A percentile compares a stretch with the other conserved stretches of the same genome.
These are phyloP conservation scores for Erebia palarica DNA, from an alignment of 2,888 invertebrate genomes.

Conservation along the genomic window DNA sequence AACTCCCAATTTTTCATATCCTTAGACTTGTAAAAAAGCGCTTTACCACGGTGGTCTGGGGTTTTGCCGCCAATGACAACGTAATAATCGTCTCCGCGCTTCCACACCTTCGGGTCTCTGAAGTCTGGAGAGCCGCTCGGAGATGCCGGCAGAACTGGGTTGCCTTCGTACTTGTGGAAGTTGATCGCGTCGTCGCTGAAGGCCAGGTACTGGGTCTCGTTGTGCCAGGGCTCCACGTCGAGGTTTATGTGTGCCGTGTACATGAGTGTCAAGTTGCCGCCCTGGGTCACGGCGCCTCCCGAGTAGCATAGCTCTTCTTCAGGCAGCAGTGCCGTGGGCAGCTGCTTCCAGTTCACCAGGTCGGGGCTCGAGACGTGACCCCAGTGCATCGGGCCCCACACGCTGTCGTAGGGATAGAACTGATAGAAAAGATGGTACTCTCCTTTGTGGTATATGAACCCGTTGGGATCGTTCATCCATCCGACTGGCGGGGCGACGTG, in stretches of 20 bases:
- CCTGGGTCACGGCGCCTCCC: conserved; percentile 70
- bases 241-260: conserved; percentile 62
- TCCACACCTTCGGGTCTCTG: conserved; percentile 78
- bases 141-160: conserved; percentile 64
- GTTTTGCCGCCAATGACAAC: conserved; percentile 71
- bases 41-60: conserved; percentile 59
- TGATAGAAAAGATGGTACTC: conserved; percentile 81
- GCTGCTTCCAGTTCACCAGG: conserved; percentile 74
- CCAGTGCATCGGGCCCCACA: conserved; percentile 81
- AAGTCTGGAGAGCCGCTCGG: conserved; percentile 71
- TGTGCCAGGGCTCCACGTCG: conserved; percentile 57
- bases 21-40: conserved; percentile 67
- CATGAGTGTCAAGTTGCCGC: conserved; percentile 62
- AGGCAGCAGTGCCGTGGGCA: conserved; percentile 75
- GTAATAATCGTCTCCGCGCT: conserved; percentile 67
- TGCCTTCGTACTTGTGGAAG: conserved; percentile 67
- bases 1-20: conserved; percentile 70
- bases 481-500: conserved; percentile 73
- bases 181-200: conserved; percentile 66
- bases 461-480: conserved; percentile 84
- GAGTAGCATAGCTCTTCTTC: conserved; percentile 74
- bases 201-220: conserved; percentile 70
- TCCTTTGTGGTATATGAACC: conserved; percentile 76
- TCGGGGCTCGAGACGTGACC: conserved; percentile 75
- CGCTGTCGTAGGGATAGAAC: conserved; percentile 72